phyloP scores from a whole-genome alignment of 2,113 vertebrate genomes.

The Zosterops borbonicus region DNA sequence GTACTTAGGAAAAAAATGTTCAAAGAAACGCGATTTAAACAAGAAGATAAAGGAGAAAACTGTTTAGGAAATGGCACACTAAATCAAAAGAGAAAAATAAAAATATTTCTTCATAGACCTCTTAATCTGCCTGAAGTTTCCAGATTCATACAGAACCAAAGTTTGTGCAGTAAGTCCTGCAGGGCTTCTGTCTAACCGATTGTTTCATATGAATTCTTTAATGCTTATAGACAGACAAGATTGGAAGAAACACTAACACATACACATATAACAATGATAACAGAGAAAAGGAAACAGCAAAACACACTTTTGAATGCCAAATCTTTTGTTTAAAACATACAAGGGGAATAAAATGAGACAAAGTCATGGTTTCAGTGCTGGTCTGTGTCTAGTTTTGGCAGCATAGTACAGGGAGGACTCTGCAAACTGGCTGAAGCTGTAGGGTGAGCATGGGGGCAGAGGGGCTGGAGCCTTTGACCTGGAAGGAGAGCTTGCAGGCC shows the following conservation, averaged over 20 bases:
- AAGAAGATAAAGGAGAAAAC: not conserved
- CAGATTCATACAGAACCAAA: not conserved
- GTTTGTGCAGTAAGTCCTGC: not conserved
- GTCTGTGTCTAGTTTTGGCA: not conserved
- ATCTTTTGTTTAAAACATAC: not conserved
- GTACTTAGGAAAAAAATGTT: not conserved
- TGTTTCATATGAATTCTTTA: not conserved
- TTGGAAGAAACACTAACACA: not conserved
- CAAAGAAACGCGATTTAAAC: not conserved
- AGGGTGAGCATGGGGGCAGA: fast-evolving
- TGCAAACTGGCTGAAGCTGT: fast-evolving
- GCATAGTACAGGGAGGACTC: not conserved
- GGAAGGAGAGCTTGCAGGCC: fast-evolving
- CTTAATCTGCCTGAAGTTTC: not conserved
- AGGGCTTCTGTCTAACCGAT: not conserved
- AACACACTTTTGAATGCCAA: not conserved
- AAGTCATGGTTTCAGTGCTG: not conserved
- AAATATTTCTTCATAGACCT: not conserved
- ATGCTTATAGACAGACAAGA: not conserved
- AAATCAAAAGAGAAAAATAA: not conserved
- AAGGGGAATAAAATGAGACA: not conserved
- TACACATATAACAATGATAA: not conserved
- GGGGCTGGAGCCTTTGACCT: not conserved
- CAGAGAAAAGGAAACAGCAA: not conserved
- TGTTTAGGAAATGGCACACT: not conserved